phyloP scores from a whole-genome alignment of 2,113 vertebrate species.

The Callionymus lyra region DNA sequence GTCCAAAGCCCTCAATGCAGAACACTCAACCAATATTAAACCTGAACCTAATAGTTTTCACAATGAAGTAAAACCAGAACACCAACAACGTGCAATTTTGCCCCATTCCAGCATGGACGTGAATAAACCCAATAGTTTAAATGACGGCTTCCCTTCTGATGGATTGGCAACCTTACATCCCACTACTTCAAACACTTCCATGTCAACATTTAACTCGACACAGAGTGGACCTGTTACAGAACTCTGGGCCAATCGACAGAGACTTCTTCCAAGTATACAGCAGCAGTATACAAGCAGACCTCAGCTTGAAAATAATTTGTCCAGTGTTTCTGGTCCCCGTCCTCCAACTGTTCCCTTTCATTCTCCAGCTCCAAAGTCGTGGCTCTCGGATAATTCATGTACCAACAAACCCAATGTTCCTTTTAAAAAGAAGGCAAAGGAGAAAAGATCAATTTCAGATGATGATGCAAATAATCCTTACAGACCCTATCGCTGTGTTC shows the following conservation, averaged over 20 bases:
- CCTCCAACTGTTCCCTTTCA: constrained; percentile 2
- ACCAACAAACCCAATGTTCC: constrained; percentile 48
- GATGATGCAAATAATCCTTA: constrained; percentile 73
- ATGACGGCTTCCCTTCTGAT: constrained; percentile 8
- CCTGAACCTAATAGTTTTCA: neutral
- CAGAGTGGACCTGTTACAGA: constrained; percentile 4
- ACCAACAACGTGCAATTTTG: constrained; percentile 7
- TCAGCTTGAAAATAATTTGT: constrained; percentile 3
- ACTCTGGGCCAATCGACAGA: constrained; percentile 20
- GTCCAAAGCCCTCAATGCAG: neutral
- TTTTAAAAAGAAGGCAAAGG: constrained; percentile 43
- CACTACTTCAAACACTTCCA: constrained; percentile 2
- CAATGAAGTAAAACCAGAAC: constrained; percentile 9
- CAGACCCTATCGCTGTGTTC: constrained; percentile 90
- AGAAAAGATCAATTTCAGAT: constrained; percentile 64
- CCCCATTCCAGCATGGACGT: neutral
- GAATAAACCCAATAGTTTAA: constrained; percentile 2
- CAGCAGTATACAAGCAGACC: constrained; percentile 3
- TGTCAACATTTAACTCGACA: constrained; percentile 1
- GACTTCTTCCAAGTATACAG: neutral
- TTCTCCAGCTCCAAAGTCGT: constrained; percentile 7
- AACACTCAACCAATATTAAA: neutral
- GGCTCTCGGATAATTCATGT: constrained; percentile 14
- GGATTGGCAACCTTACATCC: no score
- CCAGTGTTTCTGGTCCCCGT: constrained; percentile 1